Conservation (phyloP, 2,113 vertebrate genomes). For the Platanista minor region DNA sequence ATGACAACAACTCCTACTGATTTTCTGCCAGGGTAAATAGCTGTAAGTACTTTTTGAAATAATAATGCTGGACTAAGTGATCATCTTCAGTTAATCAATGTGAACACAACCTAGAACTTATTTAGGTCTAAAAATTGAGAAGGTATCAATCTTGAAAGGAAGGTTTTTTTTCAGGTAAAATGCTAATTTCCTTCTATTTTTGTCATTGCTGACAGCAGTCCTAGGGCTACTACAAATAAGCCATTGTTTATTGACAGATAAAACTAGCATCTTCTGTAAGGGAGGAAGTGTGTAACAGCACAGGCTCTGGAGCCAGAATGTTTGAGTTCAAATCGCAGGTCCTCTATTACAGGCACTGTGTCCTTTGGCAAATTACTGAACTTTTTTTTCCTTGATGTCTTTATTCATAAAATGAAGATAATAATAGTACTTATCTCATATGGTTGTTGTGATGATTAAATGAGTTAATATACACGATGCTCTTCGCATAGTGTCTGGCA, state of each 20-base stretch:
- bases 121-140: slow-evolving; percentile 23
- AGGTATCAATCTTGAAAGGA: slow-evolving; percentile 42
- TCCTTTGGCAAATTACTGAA: neutral
- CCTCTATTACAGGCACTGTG: neutral
- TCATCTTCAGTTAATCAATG: slow-evolving; percentile 65
- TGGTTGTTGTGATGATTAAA: neutral
- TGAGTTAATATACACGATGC: neutral
- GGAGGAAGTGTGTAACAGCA: neutral
- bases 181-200: slow-evolving; percentile 51
- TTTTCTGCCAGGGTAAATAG: slow-evolving; percentile 70
- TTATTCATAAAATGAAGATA: neutral
- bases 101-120: slow-evolving; percentile 33
- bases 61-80: slow-evolving; percentile 62
- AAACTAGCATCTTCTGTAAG: neutral
- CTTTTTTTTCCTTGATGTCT: neutral
- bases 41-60: slow-evolving; percentile 68
- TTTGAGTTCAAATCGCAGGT: neutral
- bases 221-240: neutral
- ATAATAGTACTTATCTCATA: neutral
- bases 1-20: slow-evolving; percentile 60
- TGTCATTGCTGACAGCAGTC: neutral
- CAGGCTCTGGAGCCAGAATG: neutral
- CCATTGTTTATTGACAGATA: neutral
- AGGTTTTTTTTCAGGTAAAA: neutral
- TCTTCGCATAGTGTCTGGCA: neutral